Evolutionary conservation across 2,888 invertebrate genomes (phyloP), one percentile per base, ranked within the genome.

Genomic region (Creontiades dilutus): DNA sequence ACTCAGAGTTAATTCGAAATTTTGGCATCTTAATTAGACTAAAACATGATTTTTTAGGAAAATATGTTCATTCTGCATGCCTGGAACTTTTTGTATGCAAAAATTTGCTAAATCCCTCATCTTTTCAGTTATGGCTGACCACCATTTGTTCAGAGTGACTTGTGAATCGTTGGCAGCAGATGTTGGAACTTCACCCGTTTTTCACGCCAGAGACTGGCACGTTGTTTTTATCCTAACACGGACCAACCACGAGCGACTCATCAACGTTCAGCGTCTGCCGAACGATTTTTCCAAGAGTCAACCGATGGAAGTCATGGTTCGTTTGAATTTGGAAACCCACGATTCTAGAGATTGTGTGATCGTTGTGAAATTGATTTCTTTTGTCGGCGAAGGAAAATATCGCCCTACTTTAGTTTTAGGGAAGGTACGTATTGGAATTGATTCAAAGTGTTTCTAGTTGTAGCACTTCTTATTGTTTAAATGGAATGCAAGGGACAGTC

Each of bases 141-240:
- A 88, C n/a, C 78, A 88, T 37, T 46, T 80, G 52, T 37, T 88
- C 55, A 88, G 52, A 55, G 88, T 88, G 13, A 78, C 37, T 9
- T 78, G 88, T 28, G 52, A 78, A 78, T 23, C 37, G 23, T n/a
- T 86, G 55, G n/a, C 23, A 19, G 23, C 68, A 37, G 86, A 86
- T n/a, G 19, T 19, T n/a, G 46, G 61, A 46, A 75, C 28, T 3
- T 28, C 85, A 14, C 28, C 37, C 4, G 19, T 48, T 47, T 47
- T 88, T 2, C 23, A 16, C n/a, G 78, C 88, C 28, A 47, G 78
- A 76, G 78, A 88, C 19, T 88, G 88, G 88, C 88, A 88, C 80
- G n/a, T 88, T 19, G 80, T 52, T 27, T 28, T 88, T 13, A 52
- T 78, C 16, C 55, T 48, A 0, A 37, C 85, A 1, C 55, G 9